phyloP scores from a whole-genome alignment of 1,140 invertebrate genomes.

The Nasonia vitripennis region DNA sequence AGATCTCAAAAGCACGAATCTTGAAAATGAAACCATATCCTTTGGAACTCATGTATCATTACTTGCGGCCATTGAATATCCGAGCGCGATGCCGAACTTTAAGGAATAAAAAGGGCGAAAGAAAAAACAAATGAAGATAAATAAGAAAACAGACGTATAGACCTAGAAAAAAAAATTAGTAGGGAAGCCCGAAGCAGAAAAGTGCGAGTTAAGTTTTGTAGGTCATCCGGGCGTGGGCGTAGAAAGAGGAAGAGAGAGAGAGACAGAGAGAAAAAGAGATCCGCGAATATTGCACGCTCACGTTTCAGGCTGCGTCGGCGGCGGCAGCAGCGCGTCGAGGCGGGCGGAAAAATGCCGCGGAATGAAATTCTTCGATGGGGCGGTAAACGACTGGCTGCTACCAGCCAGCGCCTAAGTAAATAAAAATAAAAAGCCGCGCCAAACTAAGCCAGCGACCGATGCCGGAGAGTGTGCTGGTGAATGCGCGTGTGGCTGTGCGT shows the following conservation, averaged over 20 bases:
- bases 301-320: conserved; percentile 10
- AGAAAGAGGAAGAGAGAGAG: background rate
- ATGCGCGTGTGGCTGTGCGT: background rate
- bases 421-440: conserved; percentile 33
- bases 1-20: too few species aligned
- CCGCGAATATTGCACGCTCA: conserved; percentile 36
- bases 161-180: background rate
- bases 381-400: conserved; percentile 15
- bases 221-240: conserved; percentile 17
- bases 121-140: background rate
- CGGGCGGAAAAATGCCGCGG: conserved; percentile 18
- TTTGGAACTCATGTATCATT: background rate
- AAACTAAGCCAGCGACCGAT: background rate
- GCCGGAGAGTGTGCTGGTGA: background rate
- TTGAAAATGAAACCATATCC: too few species aligned
- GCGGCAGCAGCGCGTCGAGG: background rate
- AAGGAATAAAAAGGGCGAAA: background rate
- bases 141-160: background rate
- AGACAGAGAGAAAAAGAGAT: background rate
- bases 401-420: conserved; percentile 32
- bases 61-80: background rate
- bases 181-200: background rate
- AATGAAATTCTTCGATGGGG: conserved; percentile 46
- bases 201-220: conserved; percentile 13
- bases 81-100: too few species aligned